A percentile compares a stretch with the other conserved stretches of the same genome.
phyloP scores from a whole-genome alignment of 1,140 invertebrate genomes.

The Druon quercuslanigerum region DNA sequence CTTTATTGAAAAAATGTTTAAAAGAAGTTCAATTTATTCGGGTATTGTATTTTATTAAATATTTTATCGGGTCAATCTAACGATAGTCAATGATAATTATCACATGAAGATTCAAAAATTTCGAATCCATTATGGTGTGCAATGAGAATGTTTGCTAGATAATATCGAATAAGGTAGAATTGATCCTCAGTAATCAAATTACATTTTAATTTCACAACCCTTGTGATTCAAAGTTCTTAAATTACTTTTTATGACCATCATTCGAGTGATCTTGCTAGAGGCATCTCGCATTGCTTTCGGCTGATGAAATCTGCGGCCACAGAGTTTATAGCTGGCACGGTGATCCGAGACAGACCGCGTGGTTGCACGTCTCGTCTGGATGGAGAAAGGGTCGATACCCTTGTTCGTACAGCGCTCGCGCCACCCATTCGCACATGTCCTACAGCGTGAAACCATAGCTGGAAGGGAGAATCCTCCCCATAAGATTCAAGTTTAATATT shows the following conservation, averaged over 20 bases:
- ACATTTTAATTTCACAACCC: no score
- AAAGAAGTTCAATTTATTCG: no score
- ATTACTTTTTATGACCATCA: not conserved
- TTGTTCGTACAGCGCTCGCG: constrained; percentile 62
- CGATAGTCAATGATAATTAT: no score
- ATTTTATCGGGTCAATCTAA: no score
- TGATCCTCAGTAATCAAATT: no score
- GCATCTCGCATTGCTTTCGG: not conserved
- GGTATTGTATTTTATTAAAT: no score
- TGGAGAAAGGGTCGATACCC: constrained; percentile 66
- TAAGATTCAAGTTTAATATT: not conserved
- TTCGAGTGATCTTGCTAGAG: constrained; percentile 1
- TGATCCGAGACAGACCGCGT: constrained; percentile 52
- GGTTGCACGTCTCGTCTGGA: constrained; percentile 49
- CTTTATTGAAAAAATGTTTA: no score
- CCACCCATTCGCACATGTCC: constrained; percentile 41
- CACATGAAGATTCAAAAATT: no score
- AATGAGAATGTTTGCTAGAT: no score
- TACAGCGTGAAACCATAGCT: constrained; percentile 28
- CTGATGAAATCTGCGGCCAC: constrained; percentile 31
- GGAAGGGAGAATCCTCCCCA: not conserved
- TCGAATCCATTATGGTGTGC: no score
- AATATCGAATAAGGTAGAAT: no score
- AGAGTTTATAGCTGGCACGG: constrained; percentile 29
- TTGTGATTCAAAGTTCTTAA: not conserved